Conservation (phyloP, 2,888 invertebrate species). For the Trichopoda pennipes region DNA sequence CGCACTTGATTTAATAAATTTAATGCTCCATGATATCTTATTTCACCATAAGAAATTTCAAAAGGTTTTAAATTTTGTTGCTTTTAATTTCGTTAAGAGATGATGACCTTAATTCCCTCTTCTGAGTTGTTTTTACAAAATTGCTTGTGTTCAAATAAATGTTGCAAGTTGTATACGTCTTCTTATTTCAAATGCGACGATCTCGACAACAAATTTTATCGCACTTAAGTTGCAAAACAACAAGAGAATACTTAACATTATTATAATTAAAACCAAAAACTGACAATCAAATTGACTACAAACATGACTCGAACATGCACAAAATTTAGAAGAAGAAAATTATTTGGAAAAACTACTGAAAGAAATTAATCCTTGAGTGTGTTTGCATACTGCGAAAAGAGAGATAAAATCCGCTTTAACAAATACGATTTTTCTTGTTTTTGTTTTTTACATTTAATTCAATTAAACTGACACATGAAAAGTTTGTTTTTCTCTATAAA, state of each 20-base stretch:
- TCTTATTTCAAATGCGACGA: constrained; percentile 30
- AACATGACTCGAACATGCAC: constrained; percentile 49
- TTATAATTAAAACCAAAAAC: constrained; percentile 65
- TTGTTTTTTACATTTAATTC: constrained; percentile 48
- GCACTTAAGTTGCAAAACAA: constrained; percentile 26
- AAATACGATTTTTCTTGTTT: no score
- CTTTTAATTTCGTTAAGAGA: background rate
- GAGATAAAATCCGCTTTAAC: constrained; percentile 26
- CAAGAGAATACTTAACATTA: constrained; percentile 50
- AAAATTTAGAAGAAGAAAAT: constrained; percentile 12
- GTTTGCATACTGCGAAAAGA: constrained; percentile 14
- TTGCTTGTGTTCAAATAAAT: constrained; percentile 25
- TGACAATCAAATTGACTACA: constrained; percentile 59
- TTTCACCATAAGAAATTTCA: background rate
- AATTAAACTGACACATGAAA: constrained; percentile 66
- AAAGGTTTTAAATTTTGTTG: background rate
- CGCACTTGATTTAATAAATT: no score
- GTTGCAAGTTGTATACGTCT: constrained; percentile 23
- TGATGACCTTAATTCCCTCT: constrained; percentile 10
- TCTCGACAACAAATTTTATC: constrained; percentile 12
- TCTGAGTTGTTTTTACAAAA: background rate
- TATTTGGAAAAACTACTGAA: background rate
- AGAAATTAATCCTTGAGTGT: constrained; percentile 14
- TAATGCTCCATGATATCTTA: no score
- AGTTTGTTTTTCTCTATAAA: constrained; percentile 19